Conservation (phyloP, 2,888 invertebrate species). For the Alentia gelatinosa region DNA sequence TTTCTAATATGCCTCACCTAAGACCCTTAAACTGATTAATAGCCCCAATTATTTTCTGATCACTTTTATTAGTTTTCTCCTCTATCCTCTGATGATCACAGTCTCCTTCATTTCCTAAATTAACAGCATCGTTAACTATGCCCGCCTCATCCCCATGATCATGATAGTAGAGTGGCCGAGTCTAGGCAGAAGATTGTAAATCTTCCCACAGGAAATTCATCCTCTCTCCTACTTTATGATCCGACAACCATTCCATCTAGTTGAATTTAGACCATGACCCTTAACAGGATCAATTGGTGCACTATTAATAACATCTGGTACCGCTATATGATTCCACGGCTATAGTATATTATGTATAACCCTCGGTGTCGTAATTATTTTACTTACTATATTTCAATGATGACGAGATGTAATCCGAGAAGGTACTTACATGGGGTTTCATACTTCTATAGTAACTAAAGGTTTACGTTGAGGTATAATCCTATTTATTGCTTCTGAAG, state of each 20-base stretch:
- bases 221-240: conserved; percentile 56
- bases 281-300: conserved; percentile 67
- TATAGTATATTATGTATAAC: conserved; percentile 55
- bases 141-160: conserved; percentile 52
- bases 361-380: conserved; percentile 65
- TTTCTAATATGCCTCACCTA: conserved; percentile 87
- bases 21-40: conserved; percentile 83
- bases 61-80: conserved; percentile 24
- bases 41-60: conserved; percentile 55
- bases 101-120: conserved; percentile 12
- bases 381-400: conserved; percentile 69
- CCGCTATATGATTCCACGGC: conserved; percentile 66
- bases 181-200: conserved; percentile 64
- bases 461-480: conserved; percentile 87
- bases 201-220: conserved; percentile 59
- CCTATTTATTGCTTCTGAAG: conserved; percentile 87
- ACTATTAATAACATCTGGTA: conserved; percentile 66
- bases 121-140: background rate
- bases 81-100: conserved; percentile 60
- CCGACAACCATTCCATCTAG: conserved; percentile 68
- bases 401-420: conserved; percentile 84
- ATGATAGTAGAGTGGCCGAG: conserved; percentile 64
- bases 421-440: conserved; percentile 86
- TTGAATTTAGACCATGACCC: conserved; percentile 72
- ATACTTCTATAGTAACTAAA: conserved; percentile 84